Percentiles rank a stretch among this genome's conserved stretches.
Conservation (phyloP, 2,113 vertebrate species). For the Lophotis ruficrista region DNA sequence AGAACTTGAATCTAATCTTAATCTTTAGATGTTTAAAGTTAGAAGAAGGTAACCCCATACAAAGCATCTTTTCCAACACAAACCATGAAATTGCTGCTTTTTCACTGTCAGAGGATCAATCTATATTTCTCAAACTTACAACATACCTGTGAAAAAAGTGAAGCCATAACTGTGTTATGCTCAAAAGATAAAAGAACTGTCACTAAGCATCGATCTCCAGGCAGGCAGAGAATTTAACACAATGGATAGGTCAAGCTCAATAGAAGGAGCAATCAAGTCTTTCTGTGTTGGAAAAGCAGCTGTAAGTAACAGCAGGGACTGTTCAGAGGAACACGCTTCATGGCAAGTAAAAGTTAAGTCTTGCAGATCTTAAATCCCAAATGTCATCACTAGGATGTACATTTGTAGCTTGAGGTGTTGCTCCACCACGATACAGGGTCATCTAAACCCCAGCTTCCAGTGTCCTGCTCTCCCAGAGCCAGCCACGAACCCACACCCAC, state of each 20-base stretch:
- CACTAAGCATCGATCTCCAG: not conserved
- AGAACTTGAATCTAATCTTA: not conserved
- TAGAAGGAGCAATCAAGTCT: not conserved
- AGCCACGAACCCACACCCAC: not conserved
- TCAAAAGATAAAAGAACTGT: not conserved
- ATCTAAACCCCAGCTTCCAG: not conserved
- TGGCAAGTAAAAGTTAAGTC: not conserved
- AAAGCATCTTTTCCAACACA: not conserved
- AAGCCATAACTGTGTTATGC: not conserved
- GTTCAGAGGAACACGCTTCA: not conserved
- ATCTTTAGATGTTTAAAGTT: not conserved
- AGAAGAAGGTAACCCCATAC: not conserved
- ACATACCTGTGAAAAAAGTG: not conserved
- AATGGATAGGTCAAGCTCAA: not conserved
- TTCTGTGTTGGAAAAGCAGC: not conserved
- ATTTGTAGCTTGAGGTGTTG: not conserved
- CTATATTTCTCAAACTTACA: not conserved
- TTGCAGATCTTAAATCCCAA: not conserved
- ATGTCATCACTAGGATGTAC: not conserved
- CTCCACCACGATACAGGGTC: not conserved
- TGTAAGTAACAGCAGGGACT: not conserved
- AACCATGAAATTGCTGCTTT: not conserved
- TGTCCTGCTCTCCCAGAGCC: not conserved
- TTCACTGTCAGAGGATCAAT: not conserved
- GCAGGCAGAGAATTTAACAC: not conserved